Conservation (phyloP, 2,113 vertebrate genomes). For the Eublepharis macularius region DNA sequence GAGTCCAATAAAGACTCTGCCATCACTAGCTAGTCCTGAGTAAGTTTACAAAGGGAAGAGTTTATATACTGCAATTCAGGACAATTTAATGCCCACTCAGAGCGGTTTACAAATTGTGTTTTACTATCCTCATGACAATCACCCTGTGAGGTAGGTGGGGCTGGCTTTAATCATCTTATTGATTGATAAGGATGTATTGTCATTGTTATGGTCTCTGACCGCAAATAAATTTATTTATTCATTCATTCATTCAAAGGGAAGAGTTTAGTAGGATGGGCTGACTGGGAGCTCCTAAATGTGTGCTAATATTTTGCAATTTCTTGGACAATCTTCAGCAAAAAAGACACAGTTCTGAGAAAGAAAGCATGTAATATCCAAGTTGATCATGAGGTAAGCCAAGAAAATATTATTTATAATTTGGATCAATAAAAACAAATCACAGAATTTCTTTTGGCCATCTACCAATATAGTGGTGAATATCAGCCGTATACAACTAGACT, state of each 20-base stretch:
- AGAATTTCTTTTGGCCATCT: not conserved
- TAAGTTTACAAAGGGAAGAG: no score
- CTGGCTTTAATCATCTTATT: no score
- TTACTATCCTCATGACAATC: no score
- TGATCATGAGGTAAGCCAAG: not conserved
- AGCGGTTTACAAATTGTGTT: no score
- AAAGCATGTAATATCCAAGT: not conserved
- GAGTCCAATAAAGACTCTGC: not conserved
- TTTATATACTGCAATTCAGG: no score
- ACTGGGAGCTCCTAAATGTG: not conserved
- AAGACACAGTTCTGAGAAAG: not conserved
- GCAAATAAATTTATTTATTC: no score
- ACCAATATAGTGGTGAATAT: not conserved
- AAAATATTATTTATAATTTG: not conserved
- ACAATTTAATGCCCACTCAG: no score
- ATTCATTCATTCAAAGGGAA: no score
- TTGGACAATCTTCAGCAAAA: not conserved
- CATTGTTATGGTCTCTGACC: no score
- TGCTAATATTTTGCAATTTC: not conserved
- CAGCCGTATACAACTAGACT: not conserved
- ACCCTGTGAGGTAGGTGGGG: no score
- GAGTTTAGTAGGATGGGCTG: not conserved
- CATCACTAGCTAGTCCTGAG: not conserved
- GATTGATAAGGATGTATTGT: no score
- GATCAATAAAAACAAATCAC: not conserved